phyloP scores from a whole-genome alignment of 2,888 invertebrate genomes.

The Cheilosia pagana region DNA sequence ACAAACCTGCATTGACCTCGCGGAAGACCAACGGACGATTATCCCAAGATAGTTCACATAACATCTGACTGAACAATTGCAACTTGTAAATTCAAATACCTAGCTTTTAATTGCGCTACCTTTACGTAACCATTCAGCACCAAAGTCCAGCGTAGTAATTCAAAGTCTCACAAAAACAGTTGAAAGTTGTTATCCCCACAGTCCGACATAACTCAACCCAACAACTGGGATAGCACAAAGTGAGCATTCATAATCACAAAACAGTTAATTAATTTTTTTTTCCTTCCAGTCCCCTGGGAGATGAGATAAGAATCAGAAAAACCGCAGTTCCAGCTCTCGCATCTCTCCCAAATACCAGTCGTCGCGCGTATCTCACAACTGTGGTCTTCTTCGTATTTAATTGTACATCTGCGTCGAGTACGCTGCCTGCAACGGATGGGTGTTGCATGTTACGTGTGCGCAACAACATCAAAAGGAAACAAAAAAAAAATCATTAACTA shows the following conservation, averaged over 20 bases:
- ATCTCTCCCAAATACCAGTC: slow-evolving; percentile 43
- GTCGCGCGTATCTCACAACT: slow-evolving; percentile 12
- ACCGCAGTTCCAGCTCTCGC: slow-evolving; percentile 31
- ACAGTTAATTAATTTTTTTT: slow-evolving; percentile 64
- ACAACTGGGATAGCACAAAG: slow-evolving; percentile 23
- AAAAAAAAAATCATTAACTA: slow-evolving; percentile 31
- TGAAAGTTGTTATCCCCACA: slow-evolving; percentile 10
- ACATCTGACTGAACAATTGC: no score
- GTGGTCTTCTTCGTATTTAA: slow-evolving; percentile 29
- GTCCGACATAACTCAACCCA: slow-evolving; percentile 3
- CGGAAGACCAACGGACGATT: no score
- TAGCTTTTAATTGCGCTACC: background rate
- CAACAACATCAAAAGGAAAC: slow-evolving; percentile 32
- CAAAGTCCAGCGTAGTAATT: background rate
- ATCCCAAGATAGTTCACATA: no score
- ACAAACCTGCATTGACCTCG: no score
- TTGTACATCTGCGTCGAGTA: slow-evolving; percentile 41
- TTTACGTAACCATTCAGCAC: background rate
- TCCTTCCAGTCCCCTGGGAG: slow-evolving; percentile 33
- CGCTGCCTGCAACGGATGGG: slow-evolving; percentile 64
- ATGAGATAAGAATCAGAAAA: slow-evolving; percentile 25
- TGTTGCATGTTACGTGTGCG: slow-evolving; percentile 62
- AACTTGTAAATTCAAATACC: background rate
- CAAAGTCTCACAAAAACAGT: background rate
- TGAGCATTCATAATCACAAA: slow-evolving; percentile 49